Percentiles rank a stretch among this genome's conserved stretches.
These are phyloP conservation scores for Microcaecilia unicolor DNA, from an alignment of 2,797 vertebrate genomes.

Conservation along the genomic window DNA sequence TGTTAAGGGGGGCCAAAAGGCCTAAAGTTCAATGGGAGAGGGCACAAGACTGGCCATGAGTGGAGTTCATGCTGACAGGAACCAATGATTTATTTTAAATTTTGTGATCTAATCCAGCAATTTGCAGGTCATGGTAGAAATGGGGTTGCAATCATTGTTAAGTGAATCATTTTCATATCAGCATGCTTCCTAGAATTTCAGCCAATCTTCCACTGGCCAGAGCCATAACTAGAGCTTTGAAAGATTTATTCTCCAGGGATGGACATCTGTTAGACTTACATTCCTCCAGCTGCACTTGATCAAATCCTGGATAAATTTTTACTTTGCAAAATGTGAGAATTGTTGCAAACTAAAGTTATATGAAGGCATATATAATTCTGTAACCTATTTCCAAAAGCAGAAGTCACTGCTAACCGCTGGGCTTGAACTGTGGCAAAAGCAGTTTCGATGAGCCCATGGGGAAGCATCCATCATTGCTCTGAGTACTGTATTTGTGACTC, in stretches of 20 bases:
- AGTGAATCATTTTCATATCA: no score
- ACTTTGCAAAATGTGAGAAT: neutral
- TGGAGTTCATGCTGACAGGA: no score
- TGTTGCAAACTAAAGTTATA: neutral
- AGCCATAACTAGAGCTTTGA: no score
- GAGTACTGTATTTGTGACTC: no score
- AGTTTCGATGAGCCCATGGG: constrained; percentile 15
- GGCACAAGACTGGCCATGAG: no score
- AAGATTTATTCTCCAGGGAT: no score
- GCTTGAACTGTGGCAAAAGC: neutral
- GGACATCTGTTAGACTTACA: neutral
- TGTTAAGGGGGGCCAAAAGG: no score
- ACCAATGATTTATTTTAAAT: no score
- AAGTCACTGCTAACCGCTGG: constrained; percentile 10
- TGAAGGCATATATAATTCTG: neutral
- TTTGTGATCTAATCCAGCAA: no score
- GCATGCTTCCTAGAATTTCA: constrained; percentile 10
- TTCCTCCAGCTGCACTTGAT: neutral
- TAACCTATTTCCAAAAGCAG: constrained; percentile 8
- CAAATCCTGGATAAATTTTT: constrained; percentile 20
- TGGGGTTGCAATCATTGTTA: no score
- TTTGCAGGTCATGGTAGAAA: no score
- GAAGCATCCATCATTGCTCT: constrained; percentile 7
- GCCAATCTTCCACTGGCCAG: neutral
- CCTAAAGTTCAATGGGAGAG: no score